phyloP scores from a whole-genome alignment of 2,888 invertebrate species.

The Cerastis rubricosa region DNA sequence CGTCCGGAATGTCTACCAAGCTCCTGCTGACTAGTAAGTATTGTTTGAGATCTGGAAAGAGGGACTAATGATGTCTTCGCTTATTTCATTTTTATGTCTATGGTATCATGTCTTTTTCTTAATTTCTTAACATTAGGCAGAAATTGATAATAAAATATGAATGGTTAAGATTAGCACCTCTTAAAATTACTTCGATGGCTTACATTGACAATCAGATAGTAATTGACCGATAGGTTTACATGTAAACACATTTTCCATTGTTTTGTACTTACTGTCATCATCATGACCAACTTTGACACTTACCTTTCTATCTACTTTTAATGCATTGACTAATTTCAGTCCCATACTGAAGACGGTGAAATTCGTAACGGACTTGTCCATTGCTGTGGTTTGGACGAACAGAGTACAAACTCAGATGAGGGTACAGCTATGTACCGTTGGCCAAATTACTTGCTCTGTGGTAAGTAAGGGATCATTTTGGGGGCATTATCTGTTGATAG shows the following conservation, averaged over 20 bases:
- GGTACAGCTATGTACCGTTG: slow-evolving; percentile 91
- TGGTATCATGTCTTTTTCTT: background rate
- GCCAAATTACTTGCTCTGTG: slow-evolving; percentile 74
- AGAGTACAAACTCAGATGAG: slow-evolving; percentile 94
- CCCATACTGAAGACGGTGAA: slow-evolving; percentile 93
- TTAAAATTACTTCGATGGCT: background rate
- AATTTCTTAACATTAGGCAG: background rate
- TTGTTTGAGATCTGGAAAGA: background rate
- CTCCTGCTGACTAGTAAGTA: slow-evolving; percentile 82
- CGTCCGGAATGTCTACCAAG: slow-evolving; percentile 68
- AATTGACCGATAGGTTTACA: too few species aligned
- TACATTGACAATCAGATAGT: too few species aligned
- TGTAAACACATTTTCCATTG: background rate
- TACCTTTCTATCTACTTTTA: background rate
- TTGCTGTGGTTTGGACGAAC: slow-evolving; percentile 97
- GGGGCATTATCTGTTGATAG: background rate
- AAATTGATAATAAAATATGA: background rate
- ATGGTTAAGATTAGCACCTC: background rate
- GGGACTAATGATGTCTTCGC: background rate
- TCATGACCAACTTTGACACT: background rate
- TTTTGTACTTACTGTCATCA: background rate
- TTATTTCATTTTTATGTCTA: background rate
- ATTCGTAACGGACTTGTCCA: slow-evolving; percentile 93
- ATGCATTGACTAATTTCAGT: slow-evolving; percentile 71
- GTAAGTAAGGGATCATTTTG: slow-evolving; percentile 62